phyloP scores from a whole-genome alignment of 2,797 vertebrate species.

The Carcharodon carcharias region DNA sequence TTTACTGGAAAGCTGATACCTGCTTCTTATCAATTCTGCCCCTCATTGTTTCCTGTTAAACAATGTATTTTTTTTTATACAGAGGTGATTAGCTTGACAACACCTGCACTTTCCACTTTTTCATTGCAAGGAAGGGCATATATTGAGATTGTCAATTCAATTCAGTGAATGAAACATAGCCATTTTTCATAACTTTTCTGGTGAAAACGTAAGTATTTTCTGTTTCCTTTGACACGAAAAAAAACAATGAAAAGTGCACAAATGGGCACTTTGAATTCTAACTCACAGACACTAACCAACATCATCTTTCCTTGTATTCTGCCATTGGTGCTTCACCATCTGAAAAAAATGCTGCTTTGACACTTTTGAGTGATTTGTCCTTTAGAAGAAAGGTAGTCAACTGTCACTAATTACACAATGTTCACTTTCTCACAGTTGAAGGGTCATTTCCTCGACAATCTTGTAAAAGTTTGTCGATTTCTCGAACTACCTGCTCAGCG shows the following conservation, averaged over 20 bases:
- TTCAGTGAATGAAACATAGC: slow-evolving; percentile 27
- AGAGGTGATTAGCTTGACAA: slow-evolving; percentile 12
- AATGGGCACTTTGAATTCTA: slow-evolving; percentile 98
- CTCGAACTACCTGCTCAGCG: slow-evolving; percentile 91
- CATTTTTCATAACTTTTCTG: slow-evolving; percentile 55
- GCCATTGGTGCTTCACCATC: slow-evolving; percentile 64
- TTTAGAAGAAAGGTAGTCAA: slow-evolving; percentile 56
- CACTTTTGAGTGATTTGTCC: slow-evolving; percentile 46
- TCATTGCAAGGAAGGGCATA: slow-evolving; percentile 14
- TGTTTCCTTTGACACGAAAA: slow-evolving; percentile 74
- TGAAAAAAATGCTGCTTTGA: slow-evolving; percentile 67
- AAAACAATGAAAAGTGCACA: slow-evolving; percentile 78
- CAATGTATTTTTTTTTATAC: background rate
- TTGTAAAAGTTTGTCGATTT: slow-evolving; percentile 98
- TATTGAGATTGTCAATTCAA: slow-evolving; percentile 36
- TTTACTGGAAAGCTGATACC: slow-evolving; percentile 30
- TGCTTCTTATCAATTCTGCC: slow-evolving; percentile 22
- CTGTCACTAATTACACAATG: slow-evolving; percentile 63
- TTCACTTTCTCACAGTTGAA: slow-evolving; percentile 86
- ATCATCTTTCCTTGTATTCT: slow-evolving; percentile 43
- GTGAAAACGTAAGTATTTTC: slow-evolving; percentile 62
- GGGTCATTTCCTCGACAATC: slow-evolving; percentile 93
- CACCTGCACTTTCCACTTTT: background rate
- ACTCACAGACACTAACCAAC: slow-evolving; percentile 80
- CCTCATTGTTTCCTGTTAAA: background rate